Conservation (phyloP, 2,797 vertebrate species). For the Percopsis omiscomaycus region DNA sequence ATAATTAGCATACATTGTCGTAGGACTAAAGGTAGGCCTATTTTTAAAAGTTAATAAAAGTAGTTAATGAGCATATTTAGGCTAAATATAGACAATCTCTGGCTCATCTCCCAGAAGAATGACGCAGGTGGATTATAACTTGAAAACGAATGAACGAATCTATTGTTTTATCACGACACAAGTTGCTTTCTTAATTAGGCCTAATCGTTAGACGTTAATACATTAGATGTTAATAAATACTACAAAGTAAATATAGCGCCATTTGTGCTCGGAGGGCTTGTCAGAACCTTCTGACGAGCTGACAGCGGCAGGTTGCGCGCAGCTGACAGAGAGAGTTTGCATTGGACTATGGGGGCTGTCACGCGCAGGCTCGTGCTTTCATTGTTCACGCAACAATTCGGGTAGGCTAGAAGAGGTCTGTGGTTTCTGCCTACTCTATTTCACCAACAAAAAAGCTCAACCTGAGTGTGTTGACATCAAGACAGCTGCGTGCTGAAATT, state of each 20-base stretch:
- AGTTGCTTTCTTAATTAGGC: too few species aligned
- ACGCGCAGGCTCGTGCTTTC: conserved; percentile 53
- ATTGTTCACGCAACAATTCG: conserved; percentile 32
- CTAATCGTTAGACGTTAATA: background rate
- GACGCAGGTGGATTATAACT: conserved; percentile 11
- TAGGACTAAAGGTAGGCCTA: too few species aligned
- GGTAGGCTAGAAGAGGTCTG: conserved; percentile 8
- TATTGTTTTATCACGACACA: background rate
- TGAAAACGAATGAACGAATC: conserved; percentile 33
- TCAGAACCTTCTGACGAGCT: conserved; percentile 71
- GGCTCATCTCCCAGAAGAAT: conserved; percentile 15
- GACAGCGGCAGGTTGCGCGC: conserved; percentile 43
- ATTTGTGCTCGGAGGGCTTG: conserved; percentile 33
- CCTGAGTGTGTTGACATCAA: too few species aligned
- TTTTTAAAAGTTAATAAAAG: background rate
- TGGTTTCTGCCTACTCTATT: background rate
- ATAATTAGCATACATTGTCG: too few species aligned
- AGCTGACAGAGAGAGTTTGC: conserved; percentile 63
- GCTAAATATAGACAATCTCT: background rate
- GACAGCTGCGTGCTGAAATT: too few species aligned
- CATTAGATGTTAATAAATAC: background rate
- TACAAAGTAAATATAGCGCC: background rate
- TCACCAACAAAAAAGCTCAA: too few species aligned
- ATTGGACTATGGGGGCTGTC: conserved; percentile 61
- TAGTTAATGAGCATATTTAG: too few species aligned